Evolutionary conservation across 2,888 invertebrate species (phyloP).

Genomic region (Trachelus troglodyta): DNA sequence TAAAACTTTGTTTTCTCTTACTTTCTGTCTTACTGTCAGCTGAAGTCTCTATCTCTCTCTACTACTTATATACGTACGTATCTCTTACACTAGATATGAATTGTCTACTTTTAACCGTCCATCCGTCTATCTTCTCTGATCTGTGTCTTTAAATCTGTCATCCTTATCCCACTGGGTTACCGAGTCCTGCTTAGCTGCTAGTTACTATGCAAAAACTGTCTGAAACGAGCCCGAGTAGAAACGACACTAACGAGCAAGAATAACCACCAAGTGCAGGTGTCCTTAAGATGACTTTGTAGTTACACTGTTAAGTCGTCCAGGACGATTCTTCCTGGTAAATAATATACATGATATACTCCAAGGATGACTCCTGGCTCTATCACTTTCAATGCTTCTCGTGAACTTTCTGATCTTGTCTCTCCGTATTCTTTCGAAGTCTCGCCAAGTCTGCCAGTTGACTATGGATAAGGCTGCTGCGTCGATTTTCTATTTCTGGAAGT

Average conservation of each 20-base stretch:
- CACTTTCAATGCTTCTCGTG: neutral
- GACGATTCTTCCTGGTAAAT: neutral
- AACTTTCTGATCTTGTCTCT: neutral
- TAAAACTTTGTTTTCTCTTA: slow-evolving; percentile 21
- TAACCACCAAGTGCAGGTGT: neutral
- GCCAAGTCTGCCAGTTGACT: neutral
- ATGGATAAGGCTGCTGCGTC: neutral
- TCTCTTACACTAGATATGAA: neutral
- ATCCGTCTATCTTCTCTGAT: slow-evolving; percentile 1
- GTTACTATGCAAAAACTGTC: neutral
- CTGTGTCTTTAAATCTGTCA: neutral
- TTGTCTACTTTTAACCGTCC: neutral
- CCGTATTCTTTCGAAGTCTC: neutral
- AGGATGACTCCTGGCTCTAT: neutral
- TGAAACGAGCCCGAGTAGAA: neutral
- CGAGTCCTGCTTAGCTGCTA: neutral
- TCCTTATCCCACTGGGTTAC: neutral
- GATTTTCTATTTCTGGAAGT: slow-evolving; percentile 14
- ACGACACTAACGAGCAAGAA: neutral
- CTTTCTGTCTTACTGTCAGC: slow-evolving; percentile 51
- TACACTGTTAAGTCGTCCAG: neutral
- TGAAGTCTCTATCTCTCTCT: slow-evolving; percentile 59
- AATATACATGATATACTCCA: neutral
- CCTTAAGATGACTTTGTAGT: neutral
- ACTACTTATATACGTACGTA: slow-evolving; percentile 59